Percentiles rank a stretch among this genome's conserved stretches.
Evolutionary conservation across 2,113 vertebrate species (phyloP).

Genomic region (Lagenorhynchus albirostris): DNA sequence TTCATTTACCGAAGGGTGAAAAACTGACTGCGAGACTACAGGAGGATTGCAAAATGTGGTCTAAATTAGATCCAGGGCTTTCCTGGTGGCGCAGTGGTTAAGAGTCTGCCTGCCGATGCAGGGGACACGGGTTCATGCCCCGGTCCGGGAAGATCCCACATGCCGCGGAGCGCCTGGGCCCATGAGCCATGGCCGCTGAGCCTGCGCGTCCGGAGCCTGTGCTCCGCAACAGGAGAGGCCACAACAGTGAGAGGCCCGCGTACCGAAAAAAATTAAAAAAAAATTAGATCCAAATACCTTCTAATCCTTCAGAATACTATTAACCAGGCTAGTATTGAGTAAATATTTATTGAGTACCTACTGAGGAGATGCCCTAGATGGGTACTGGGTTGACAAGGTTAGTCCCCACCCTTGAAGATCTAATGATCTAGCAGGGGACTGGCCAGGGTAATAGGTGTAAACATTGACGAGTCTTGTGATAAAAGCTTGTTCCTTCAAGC

Average conservation of each 20-base stretch:
- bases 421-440: background rate
- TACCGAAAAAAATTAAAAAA: accelerated
- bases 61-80: background rate
- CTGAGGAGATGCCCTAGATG: background rate
- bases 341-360: conserved; percentile 28
- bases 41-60: background rate
- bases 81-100: too few relatives aligned
- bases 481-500: background rate
- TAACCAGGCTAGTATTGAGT: background rate
- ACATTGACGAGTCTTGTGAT: background rate
- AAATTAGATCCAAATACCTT: conserved; percentile 25
- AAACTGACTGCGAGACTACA: background rate
- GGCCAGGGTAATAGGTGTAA: background rate
- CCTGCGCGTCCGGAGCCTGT: too few relatives aligned
- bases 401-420: background rate
- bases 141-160: too few relatives aligned
- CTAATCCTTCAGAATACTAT: background rate
- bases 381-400: background rate
- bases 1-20: conserved; percentile 31
- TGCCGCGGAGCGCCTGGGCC: too few relatives aligned
- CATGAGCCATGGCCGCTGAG: too few relatives aligned
- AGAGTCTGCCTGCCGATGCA: too few relatives aligned
- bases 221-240: too few relatives aligned
- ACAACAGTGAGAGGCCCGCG: too few relatives aligned
- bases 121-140: too few relatives aligned